These are phyloP conservation scores for Uloborus diversus DNA, from an alignment of 1,140 invertebrate genomes.

Conservation along the genomic window DNA sequence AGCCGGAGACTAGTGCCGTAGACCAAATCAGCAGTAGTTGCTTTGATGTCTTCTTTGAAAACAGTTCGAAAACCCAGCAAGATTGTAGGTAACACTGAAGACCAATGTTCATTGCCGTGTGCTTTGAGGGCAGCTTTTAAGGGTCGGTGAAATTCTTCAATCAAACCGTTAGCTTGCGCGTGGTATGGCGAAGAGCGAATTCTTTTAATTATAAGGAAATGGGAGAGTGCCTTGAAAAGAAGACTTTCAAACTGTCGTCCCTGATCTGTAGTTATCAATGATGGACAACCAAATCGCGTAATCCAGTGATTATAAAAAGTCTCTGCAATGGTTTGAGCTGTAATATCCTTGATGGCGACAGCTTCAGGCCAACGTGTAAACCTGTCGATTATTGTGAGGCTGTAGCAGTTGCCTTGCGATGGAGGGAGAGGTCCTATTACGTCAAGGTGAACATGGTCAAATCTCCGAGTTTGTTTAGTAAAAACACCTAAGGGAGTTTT, in stretches of 20 bases:
- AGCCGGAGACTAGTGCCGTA: slow-evolving; percentile 55
- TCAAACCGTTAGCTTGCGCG: slow-evolving; percentile 63
- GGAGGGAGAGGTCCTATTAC: slow-evolving; percentile 67
- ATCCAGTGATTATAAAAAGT: slow-evolving; percentile 63
- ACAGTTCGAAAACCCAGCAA: slow-evolving; percentile 61
- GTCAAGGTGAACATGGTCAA: slow-evolving; percentile 68
- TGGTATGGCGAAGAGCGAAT: slow-evolving; percentile 52
- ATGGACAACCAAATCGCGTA: slow-evolving; percentile 60
- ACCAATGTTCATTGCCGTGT: slow-evolving; percentile 10
- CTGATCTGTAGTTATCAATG: slow-evolving; percentile 64
- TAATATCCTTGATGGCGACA: slow-evolving; percentile 63
- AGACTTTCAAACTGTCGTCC: slow-evolving; percentile 64
- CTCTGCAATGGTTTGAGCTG: slow-evolving; percentile 63
- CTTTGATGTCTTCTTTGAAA: slow-evolving; percentile 60
- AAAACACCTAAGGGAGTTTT: slow-evolving; percentile 31
- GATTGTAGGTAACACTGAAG: slow-evolving; percentile 59
- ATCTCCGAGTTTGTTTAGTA: slow-evolving; percentile 58
- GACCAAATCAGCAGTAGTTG: slow-evolving; percentile 51
- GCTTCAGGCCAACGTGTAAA: slow-evolving; percentile 67
- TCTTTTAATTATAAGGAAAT: neutral
- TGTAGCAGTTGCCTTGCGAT: slow-evolving; percentile 62
- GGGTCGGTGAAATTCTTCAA: slow-evolving; percentile 64
- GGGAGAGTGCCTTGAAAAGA: neutral
- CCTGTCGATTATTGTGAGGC: slow-evolving; percentile 66
- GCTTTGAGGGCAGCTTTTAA: slow-evolving; percentile 63